Evolutionary conservation across 2,113 vertebrate species (phyloP).

Genomic region (Anarrhichthys ocellatus): DNA sequence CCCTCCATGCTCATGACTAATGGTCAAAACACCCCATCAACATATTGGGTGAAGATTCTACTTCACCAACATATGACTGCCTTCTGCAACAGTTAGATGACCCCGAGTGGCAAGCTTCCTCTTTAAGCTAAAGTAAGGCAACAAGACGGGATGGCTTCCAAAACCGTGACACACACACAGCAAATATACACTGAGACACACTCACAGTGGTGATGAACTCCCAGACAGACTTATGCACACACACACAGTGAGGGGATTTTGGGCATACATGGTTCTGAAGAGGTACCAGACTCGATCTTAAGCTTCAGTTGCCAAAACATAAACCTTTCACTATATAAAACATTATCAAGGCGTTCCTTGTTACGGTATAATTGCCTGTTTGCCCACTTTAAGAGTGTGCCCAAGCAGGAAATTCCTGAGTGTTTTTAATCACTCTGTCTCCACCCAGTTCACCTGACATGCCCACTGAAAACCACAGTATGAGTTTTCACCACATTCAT

Average conservation of each 20-base stretch:
- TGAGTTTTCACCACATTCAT: background rate
- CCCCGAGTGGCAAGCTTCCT: slow-evolving; percentile 10
- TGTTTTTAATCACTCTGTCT: slow-evolving; percentile 15
- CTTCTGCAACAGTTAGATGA: background rate
- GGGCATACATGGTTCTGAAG: slow-evolving; percentile 16
- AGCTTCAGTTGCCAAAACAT: slow-evolving; percentile 43
- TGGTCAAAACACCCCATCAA: slow-evolving; percentile 25
- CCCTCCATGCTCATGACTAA: slow-evolving; percentile 42
- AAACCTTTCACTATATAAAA: slow-evolving; percentile 9
- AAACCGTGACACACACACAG: slow-evolving; percentile 35
- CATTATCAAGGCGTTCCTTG: background rate
- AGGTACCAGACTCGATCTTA: slow-evolving; percentile 2
- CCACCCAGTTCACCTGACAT: slow-evolving; percentile 38
- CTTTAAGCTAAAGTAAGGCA: slow-evolving; percentile 43
- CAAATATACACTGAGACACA: slow-evolving; percentile 20
- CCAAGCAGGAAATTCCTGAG: slow-evolving; percentile 4
- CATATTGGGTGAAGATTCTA: background rate
- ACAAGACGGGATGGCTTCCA: slow-evolving; percentile 45
- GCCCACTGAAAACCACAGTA: background rate
- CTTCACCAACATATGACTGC: slow-evolving; percentile 6
- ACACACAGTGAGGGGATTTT: background rate
- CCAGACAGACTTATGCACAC: slow-evolving; percentile 25
- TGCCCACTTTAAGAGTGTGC: slow-evolving; percentile 10
- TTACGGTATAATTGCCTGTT: background rate
- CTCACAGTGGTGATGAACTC: slow-evolving; percentile 14